Conservation (phyloP, 2,797 vertebrate genomes). For the Ctenosaura bakeri region DNA sequence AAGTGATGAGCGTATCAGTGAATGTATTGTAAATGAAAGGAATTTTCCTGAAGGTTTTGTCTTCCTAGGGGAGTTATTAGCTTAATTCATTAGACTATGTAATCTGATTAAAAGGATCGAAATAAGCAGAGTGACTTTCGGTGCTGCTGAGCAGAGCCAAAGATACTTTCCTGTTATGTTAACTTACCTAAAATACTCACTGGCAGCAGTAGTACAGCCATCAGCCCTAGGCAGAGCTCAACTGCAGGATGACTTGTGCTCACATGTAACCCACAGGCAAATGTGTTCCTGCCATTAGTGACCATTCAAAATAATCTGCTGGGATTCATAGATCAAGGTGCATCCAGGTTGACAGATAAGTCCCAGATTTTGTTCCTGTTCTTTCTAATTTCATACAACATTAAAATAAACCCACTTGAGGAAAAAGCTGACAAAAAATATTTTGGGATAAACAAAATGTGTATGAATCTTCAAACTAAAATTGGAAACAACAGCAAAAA, state of each 20-base stretch:
- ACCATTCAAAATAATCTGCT: background rate
- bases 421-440: too few species aligned
- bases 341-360: too few species aligned
- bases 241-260: background rate
- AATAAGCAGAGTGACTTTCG: conserved; percentile 64
- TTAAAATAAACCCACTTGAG: too few species aligned
- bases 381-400: too few species aligned
- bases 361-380: too few species aligned
- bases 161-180: background rate
- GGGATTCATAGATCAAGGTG: too few species aligned
- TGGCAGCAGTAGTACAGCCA: background rate
- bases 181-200: background rate
- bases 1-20: conserved; percentile 28
- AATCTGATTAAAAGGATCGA: conserved; percentile 69
- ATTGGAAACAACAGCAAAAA: too few species aligned
- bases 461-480: too few species aligned
- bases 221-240: too few species aligned
- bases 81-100: conserved; percentile 68
- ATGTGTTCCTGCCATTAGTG: background rate
- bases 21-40: background rate
- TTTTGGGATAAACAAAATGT: too few species aligned
- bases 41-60: conserved; percentile 51
- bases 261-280: background rate
- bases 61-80: conserved; percentile 61
- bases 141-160: conserved; percentile 28